A percentile compares a stretch with the other conserved stretches of the same genome.
These are phyloP conservation scores for Chironex yamaguchii DNA, from an alignment of 30 jellyfish, hydroid and myxozoan genomes.

Conservation along the genomic window DNA sequence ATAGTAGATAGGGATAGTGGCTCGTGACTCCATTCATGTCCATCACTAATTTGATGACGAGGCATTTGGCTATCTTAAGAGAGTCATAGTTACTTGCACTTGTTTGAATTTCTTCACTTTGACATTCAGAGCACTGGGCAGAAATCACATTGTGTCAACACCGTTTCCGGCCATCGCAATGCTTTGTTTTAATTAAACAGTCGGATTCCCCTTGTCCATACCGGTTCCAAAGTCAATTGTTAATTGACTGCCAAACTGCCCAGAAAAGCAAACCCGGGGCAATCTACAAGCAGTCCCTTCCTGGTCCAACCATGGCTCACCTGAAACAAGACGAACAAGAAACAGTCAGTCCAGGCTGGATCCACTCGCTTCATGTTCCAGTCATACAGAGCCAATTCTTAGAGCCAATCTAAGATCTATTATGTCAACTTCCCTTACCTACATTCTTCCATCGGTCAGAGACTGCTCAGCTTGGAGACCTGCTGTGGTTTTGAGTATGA, in stretches of 20 bases:
- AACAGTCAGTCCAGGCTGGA: no score
- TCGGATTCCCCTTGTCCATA: constrained; percentile 89
- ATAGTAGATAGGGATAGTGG: constrained; percentile 96
- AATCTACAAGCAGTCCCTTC: constrained; percentile 43
- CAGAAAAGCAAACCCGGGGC: constrained; percentile 21
- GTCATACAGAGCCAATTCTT: constrained; percentile 75
- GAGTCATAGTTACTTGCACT: constrained; percentile 96
- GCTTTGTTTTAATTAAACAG: constrained; percentile 85
- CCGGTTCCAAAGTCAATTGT: constrained; percentile 74
- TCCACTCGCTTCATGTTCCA: no score
- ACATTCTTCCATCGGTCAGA: constrained; percentile 74
- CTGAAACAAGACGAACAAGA: no score
- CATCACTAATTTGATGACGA: constrained; percentile 89
- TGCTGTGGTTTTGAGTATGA: constrained; percentile 83
- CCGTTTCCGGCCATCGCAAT: constrained; percentile 85
- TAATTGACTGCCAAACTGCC: constrained; percentile 68
- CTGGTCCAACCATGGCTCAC: constrained; percentile 7
- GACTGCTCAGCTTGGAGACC: constrained; percentile 88
- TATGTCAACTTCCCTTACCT: constrained; percentile 92
- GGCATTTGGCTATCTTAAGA: constrained; percentile 91
- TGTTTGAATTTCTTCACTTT: constrained; percentile 87
- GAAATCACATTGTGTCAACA: constrained; percentile 92
- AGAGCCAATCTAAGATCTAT: constrained; percentile 88
- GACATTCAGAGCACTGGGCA: constrained; percentile 96
- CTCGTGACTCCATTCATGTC: constrained; percentile 89